Conservation (phyloP, 1,140 invertebrate genomes). For the Drosophila tristis region DNA sequence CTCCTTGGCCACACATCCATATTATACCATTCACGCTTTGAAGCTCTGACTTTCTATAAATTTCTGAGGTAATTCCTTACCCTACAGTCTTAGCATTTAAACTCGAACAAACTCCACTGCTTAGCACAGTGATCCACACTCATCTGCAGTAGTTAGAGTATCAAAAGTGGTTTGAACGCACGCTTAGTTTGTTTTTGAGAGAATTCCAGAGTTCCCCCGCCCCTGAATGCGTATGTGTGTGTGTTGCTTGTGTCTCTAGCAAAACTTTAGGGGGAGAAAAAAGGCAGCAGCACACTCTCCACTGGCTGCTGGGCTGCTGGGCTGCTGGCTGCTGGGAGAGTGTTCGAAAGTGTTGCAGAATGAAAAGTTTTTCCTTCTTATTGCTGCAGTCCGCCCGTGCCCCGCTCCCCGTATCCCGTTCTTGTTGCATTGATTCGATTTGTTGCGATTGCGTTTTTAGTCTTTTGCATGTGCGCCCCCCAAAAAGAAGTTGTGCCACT, state of each 20-base stretch:
- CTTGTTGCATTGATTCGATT: slow-evolving; percentile 80
- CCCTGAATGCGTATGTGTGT: slow-evolving; percentile 9
- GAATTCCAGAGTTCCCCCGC: slow-evolving; percentile 6
- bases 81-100: too few species aligned
- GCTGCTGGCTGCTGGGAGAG: neutral
- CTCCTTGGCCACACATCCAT: too few species aligned
- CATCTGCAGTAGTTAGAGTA: slow-evolving; percentile 19
- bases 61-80: too few species aligned
- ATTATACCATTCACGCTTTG: too few species aligned
- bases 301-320: neutral
- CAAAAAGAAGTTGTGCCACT: slow-evolving; percentile 41
- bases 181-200: slow-evolving; percentile 67
- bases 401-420: slow-evolving; percentile 7
- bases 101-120: too few species aligned
- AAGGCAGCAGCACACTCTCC: slow-evolving; percentile 3
- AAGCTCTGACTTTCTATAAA: too few species aligned
- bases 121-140: neutral
- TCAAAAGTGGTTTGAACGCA: slow-evolving; percentile 45
- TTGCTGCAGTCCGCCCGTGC: slow-evolving; percentile 5
- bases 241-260: slow-evolving; percentile 34
- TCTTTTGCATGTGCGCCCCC: slow-evolving; percentile 75
- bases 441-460: slow-evolving; percentile 81
- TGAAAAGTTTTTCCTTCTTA: slow-evolving; percentile 69
- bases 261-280: slow-evolving; percentile 48
- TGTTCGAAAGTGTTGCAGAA: slow-evolving; percentile 71